phyloP scores from a whole-genome alignment of 2,888 invertebrate species.

The Tuberolachnus salignus region DNA sequence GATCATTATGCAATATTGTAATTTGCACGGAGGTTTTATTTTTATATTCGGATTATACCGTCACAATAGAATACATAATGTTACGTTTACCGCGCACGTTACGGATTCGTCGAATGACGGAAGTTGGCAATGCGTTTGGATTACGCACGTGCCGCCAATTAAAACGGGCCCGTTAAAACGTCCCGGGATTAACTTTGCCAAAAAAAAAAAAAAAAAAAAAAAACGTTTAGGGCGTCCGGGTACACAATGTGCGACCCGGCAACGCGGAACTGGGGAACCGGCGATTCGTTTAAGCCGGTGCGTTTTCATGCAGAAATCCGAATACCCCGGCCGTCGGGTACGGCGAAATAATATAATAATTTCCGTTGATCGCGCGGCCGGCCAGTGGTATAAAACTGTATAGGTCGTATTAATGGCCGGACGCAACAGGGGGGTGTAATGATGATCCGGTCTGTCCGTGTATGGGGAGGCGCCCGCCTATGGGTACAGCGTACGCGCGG shows the following conservation, averaged over 20 bases:
- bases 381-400: no score
- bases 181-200: conserved; percentile 28
- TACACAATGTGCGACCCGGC: background rate
- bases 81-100: background rate
- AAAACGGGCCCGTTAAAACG: conserved; percentile 23
- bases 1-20: background rate
- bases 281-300: background rate
- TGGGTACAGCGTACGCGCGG: no score
- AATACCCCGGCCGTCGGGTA: background rate
- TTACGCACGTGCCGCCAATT: conserved; percentile 26
- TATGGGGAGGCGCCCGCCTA: no score
- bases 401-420: background rate
- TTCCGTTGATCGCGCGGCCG: conserved; percentile 4
- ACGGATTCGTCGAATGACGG: conserved; percentile 10
- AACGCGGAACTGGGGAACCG: no score
- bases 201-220: no score
- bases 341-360: conserved; percentile 4
- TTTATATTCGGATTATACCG: background rate
- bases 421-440: conserved; percentile 12
- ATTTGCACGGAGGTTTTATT: background rate
- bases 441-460: conserved; percentile 28
- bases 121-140: conserved; percentile 9
- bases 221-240: conserved; percentile 14
- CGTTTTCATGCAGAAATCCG: background rate
- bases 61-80: background rate